Evolutionary conservation across 30 jellyfish, hydroid and myxozoan genomes (phyloP).

Genomic region (Aurelia aurita complex sp. Pacific): DNA sequence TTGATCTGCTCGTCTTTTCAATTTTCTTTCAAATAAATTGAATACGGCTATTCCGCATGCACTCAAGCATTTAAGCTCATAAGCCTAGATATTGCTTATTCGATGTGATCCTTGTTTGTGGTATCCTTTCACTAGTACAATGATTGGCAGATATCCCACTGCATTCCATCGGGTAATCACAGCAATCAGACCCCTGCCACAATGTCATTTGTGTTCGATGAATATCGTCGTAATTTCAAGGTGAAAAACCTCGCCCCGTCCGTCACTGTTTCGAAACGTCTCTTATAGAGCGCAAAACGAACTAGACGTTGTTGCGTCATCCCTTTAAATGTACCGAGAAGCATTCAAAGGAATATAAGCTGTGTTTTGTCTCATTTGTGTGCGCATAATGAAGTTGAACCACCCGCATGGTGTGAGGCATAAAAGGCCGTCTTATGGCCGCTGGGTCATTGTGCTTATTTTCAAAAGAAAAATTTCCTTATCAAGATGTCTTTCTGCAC

Average conservation of each 20-base stretch:
- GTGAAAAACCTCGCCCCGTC: too few species aligned
- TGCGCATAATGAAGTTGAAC: constrained; percentile 8
- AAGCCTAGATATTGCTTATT: constrained; percentile 69
- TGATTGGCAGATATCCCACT: constrained; percentile 3
- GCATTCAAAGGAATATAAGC: neutral
- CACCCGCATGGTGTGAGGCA: constrained; percentile 56
- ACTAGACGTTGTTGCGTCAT: neutral
- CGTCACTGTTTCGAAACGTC: constrained; percentile 1
- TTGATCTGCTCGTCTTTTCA: constrained; percentile 48
- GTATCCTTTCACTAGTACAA: constrained; percentile 42
- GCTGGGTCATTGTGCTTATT: constrained; percentile 59
- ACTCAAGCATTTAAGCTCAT: constrained; percentile 55
- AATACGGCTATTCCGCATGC: constrained; percentile 50
- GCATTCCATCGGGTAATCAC: neutral
- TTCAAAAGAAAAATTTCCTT: constrained; percentile 20
- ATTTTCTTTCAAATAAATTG: constrained; percentile 26
- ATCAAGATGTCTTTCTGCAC: neutral
- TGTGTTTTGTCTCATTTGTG: constrained; percentile 28
- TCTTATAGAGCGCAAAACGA: neutral
- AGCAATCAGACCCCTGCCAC: too few species aligned
- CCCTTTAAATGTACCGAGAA: too few species aligned
- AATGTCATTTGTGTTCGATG: neutral
- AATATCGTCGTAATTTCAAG: neutral
- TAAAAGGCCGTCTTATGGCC: constrained; percentile 29
- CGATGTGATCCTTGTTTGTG: constrained; percentile 64